Percentiles rank a stretch among this genome's conserved stretches.
These are phyloP conservation scores for Gnathonemus echidnorhynchus DNA, from an alignment of 2,113 vertebrate species.

Conservation along the genomic window DNA sequence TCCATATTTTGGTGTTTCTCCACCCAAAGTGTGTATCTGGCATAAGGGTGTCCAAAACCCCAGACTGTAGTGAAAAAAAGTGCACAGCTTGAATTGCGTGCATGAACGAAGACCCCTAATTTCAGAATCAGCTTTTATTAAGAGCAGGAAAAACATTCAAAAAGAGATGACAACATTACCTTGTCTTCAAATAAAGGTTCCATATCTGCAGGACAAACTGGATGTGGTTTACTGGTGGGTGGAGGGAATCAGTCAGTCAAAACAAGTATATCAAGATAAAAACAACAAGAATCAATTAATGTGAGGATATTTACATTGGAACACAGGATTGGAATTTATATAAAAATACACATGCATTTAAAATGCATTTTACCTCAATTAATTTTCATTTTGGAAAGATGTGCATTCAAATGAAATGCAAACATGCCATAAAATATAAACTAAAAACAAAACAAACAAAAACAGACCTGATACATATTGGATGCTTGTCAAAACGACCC, in stretches of 20 bases:
- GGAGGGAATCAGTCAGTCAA: neutral
- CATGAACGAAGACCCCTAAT: neutral
- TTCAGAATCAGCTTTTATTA: neutral
- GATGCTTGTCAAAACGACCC: neutral
- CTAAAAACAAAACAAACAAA: neutral
- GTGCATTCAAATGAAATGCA: neutral
- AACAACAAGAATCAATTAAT: neutral
- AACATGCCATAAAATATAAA: neutral
- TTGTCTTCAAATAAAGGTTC: conserved; percentile 64
- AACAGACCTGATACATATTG: neutral
- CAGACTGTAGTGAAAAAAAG: neutral
- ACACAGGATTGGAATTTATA: neutral
- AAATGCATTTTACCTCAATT: neutral
- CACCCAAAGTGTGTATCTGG: neutral
- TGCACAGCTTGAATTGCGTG: neutral
- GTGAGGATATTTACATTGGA: neutral
- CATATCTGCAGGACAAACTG: conserved; percentile 62
- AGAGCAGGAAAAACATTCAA: neutral
- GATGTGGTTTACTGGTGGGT: conserved; percentile 49
- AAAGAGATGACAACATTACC: conserved; percentile 41
- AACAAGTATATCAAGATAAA: neutral
- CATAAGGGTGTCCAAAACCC: neutral
- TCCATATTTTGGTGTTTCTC: neutral
- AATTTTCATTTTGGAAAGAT: neutral
- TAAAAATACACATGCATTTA: neutral